Percentiles rank a stretch among this genome's conserved stretches.
phyloP scores from a whole-genome alignment of 2,888 invertebrate genomes.

The Watsonalla cultraria region DNA sequence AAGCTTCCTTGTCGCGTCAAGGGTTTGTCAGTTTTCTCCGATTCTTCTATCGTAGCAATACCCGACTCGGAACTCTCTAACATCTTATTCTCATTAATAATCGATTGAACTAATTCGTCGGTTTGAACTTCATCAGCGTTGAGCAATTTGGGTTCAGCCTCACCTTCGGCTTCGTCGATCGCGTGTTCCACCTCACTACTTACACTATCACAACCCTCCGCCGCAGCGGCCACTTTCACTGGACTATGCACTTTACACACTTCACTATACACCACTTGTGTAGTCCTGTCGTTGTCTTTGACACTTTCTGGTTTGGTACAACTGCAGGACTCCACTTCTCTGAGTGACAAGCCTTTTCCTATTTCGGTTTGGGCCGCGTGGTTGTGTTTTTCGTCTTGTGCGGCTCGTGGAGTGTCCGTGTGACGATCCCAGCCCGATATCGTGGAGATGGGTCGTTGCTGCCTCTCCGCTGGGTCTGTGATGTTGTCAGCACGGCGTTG shows the following conservation, averaged over 20 bases:
- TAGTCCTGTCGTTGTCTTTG: conserved; percentile 44
- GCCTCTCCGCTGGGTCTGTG: conserved; percentile 94
- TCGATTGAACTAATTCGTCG: conserved; percentile 51
- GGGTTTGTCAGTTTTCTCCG: conserved; percentile 55
- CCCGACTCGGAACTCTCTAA: conserved; percentile 64
- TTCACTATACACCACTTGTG: conserved; percentile 77
- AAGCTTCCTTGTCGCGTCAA: conserved; percentile 65
- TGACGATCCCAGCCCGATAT: conserved; percentile 95
- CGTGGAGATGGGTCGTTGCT: conserved; percentile 96
- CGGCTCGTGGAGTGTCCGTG: conserved; percentile 30
- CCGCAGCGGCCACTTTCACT: conserved; percentile 47
- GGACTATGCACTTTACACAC: conserved; percentile 81
- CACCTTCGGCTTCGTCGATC: conserved; percentile 39
- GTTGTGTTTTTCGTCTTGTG: conserved; percentile 42
- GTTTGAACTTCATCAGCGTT: conserved; percentile 21
- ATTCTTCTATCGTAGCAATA: conserved; percentile 47
- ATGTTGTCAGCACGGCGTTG: conserved; percentile 96
- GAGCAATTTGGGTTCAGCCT: conserved; percentile 27
- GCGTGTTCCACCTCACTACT: conserved; percentile 51
- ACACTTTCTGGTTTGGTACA: conserved; percentile 39
- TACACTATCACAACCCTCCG: conserved; percentile 61
- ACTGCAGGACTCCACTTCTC: conserved; percentile 65
- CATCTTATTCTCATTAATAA: conserved; percentile 52
- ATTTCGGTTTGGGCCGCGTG: conserved; percentile 73
- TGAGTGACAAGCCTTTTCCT: conserved; percentile 60